phyloP scores from a whole-genome alignment of 2,797 vertebrate genomes.

The Gambelia wislizenii region DNA sequence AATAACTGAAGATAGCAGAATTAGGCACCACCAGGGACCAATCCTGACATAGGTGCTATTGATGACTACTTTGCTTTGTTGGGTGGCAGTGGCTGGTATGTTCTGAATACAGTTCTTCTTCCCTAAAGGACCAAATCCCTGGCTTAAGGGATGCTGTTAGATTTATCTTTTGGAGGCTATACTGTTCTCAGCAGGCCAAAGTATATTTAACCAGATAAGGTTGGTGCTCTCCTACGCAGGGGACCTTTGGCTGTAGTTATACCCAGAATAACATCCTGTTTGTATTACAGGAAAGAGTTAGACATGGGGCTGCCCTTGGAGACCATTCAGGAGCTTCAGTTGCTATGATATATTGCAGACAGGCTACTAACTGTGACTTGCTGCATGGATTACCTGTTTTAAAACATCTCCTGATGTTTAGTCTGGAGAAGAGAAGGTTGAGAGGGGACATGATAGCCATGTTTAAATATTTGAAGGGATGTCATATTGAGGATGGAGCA shows the following conservation, averaged over 20 bases:
- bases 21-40: too few relatives aligned
- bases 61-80: not conserved
- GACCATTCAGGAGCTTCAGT: not conserved
- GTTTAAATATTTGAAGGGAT: too few relatives aligned
- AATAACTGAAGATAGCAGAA: too few relatives aligned
- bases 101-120: not conserved
- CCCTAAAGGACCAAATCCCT: not conserved
- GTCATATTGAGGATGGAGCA: too few relatives aligned
- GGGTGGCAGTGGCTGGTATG: not conserved
- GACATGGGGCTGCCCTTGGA: not conserved
- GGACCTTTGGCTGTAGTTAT: not conserved
- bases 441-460: too few relatives aligned
- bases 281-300: not conserved
- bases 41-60: not conserved
- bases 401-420: too few relatives aligned
- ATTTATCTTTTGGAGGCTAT: not conserved
- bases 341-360: not conserved
- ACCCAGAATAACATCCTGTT: not conserved
- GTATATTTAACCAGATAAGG: not conserved
- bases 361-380: too few relatives aligned
- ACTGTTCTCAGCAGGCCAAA: not conserved
- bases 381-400: too few relatives aligned
- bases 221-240: not conserved
- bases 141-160: not conserved
- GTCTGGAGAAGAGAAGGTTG: too few relatives aligned